phyloP scores from a whole-genome alignment of 2,113 vertebrate genomes.

The Diphyllodes magnificus region DNA sequence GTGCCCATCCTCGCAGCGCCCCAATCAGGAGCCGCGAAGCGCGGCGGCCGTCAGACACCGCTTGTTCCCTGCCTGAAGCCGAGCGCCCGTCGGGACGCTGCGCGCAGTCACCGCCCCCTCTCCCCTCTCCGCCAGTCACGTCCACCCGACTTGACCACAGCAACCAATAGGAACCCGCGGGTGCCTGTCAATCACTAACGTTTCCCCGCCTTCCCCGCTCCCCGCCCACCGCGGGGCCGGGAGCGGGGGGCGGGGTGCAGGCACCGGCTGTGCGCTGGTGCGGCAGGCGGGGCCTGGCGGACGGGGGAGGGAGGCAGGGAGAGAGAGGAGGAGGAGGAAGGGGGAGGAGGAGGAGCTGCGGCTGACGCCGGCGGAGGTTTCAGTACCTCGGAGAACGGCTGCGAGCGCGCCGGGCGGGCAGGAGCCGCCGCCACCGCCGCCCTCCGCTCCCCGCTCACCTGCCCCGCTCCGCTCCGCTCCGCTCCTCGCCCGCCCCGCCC shows the following conservation, averaged over 20 bases:
- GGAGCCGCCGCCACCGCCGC: neutral
- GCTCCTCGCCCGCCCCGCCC: neutral
- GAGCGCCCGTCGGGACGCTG: neutral
- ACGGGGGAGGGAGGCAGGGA: neutral
- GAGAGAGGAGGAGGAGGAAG: neutral
- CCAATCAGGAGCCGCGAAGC: neutral
- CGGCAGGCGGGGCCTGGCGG: neutral
- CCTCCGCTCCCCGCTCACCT: neutral
- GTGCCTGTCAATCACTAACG: neutral
- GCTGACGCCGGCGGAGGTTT: neutral
- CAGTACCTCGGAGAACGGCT: constrained; percentile 46
- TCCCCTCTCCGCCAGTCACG: neutral
- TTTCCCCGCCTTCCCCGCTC: neutral
- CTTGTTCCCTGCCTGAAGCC: fast-evolving
- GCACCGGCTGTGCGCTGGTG: neutral
- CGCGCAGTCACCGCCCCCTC: neutral
- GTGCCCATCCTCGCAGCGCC: fast-evolving
- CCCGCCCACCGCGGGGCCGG: no score
- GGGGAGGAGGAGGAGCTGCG: neutral
- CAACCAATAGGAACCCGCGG: neutral
- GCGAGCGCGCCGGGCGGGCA: neutral
- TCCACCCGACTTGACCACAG: fast-evolving
- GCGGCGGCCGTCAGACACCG: neutral
- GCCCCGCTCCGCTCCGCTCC: neutral
- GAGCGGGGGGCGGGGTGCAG: neutral